These are phyloP conservation scores for Pseudanteris insignis DNA, from an alignment of 2,888 invertebrate species.

Conservation along the genomic window DNA sequence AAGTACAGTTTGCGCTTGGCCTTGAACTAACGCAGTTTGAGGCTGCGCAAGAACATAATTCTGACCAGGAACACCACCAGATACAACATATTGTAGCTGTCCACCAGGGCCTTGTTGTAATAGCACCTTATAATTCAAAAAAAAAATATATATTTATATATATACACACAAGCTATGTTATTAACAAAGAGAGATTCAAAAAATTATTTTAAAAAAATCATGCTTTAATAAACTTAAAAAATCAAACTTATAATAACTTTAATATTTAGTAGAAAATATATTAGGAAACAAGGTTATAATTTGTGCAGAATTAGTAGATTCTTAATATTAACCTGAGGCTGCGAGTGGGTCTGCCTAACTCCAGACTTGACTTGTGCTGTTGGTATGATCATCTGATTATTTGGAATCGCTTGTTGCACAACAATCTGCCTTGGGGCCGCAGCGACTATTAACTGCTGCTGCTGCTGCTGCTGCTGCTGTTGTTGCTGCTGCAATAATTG, in stretches of 20 bases:
- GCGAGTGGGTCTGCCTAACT: constrained; percentile 49
- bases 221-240: no score
- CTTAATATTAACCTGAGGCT: constrained; percentile 54
- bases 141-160: no score
- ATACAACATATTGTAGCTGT: constrained; percentile 69
- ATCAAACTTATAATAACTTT: no score
- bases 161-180: no score
- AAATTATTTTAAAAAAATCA: no score
- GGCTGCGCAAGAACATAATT: constrained; percentile 76
- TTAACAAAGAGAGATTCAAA: no score
- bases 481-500: constrained; percentile 63
- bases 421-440: constrained; percentile 61
- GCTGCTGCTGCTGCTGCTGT: constrained; percentile 62
- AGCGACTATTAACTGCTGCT: constrained; percentile 64
- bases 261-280: no score
- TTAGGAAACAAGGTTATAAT: no score
- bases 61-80: constrained; percentile 70
- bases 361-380: constrained; percentile 55
- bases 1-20: constrained; percentile 73
- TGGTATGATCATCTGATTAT: constrained; percentile 61
- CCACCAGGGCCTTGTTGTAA: constrained; percentile 64
- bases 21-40: constrained; percentile 71
- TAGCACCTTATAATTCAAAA: constrained; percentile 50
- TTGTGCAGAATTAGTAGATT: no score
- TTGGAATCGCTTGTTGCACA: constrained; percentile 52